phyloP scores from a whole-genome alignment of 2,113 vertebrate genomes.

The Strix uralensis region DNA sequence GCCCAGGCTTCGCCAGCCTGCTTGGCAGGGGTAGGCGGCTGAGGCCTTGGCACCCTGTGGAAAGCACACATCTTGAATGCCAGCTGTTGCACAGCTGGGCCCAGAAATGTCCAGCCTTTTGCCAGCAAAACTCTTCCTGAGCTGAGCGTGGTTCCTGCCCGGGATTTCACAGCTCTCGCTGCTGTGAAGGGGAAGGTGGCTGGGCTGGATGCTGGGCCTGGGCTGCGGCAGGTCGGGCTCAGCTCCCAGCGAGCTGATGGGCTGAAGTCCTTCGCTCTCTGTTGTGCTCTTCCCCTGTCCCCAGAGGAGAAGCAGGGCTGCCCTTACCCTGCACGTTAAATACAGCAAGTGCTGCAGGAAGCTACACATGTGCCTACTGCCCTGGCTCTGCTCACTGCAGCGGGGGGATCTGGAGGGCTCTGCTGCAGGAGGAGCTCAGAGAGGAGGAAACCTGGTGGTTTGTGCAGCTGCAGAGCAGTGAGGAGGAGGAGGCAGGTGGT shows the following conservation, averaged over 20 bases:
- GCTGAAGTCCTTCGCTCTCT: neutral
- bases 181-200: neutral
- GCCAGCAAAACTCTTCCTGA: neutral
- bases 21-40: neutral
- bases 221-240: rapidly evolving
- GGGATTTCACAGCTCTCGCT: neutral
- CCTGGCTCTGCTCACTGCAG: rapidly evolving
- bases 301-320: neutral
- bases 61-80: neutral
- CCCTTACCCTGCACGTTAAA: rapidly evolving
- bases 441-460: neutral
- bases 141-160: rapidly evolving
- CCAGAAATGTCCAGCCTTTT: neutral
- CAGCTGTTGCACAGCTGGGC: neutral
- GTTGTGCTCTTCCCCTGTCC: neutral
- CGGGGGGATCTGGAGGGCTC: neutral
- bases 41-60: neutral
- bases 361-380: neutral
- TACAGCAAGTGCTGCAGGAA: rapidly evolving
- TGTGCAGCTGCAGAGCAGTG: neutral
- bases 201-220: neutral
- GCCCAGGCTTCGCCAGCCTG: neutral
- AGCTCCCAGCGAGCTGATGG: neutral
- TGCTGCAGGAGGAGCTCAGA: neutral
- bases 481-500: neutral